phyloP scores from a whole-genome alignment of 2,888 invertebrate species.

The Gandaritis pyraliata region DNA sequence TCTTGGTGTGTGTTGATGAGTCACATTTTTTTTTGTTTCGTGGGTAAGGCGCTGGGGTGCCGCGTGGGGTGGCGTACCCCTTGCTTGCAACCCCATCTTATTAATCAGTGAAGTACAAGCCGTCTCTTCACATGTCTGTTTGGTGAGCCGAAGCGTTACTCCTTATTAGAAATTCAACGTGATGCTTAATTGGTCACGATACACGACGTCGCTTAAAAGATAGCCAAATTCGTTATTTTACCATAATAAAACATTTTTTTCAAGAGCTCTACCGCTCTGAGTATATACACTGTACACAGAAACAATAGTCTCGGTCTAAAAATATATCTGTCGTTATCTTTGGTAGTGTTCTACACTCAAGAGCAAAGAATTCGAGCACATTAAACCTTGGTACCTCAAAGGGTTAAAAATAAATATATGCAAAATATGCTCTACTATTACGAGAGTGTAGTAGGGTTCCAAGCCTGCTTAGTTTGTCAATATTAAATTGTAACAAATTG shows the following conservation, averaged over 20 bases:
- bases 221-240: not conserved
- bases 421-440: too few species aligned
- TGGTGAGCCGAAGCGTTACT: conserved; percentile 64
- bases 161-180: conserved; percentile 71
- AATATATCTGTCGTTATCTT: too few species aligned
- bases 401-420: too few species aligned
- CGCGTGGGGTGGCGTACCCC: conserved; percentile 79
- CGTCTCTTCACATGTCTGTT: conserved; percentile 82
- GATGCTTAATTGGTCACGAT: conserved; percentile 43
- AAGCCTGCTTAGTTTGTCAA: not conserved
- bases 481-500: conserved; percentile 12
- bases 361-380: too few species aligned
- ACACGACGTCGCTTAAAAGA: conserved; percentile 4
- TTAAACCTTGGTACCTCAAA: too few species aligned
- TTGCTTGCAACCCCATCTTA: conserved; percentile 84
- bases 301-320: too few species aligned
- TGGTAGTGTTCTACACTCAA: too few species aligned
- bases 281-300: too few species aligned
- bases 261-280: too few species aligned
- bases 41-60: conserved; percentile 82
- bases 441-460: too few species aligned
- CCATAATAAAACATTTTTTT: not conserved
- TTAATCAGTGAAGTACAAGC: conserved; percentile 84
- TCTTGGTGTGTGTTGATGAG: conserved; percentile 83
- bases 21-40: conserved; percentile 85